Evolutionary conservation across 2,888 invertebrate genomes (phyloP).

Genomic region (Rhorus exstirpatorius): DNA sequence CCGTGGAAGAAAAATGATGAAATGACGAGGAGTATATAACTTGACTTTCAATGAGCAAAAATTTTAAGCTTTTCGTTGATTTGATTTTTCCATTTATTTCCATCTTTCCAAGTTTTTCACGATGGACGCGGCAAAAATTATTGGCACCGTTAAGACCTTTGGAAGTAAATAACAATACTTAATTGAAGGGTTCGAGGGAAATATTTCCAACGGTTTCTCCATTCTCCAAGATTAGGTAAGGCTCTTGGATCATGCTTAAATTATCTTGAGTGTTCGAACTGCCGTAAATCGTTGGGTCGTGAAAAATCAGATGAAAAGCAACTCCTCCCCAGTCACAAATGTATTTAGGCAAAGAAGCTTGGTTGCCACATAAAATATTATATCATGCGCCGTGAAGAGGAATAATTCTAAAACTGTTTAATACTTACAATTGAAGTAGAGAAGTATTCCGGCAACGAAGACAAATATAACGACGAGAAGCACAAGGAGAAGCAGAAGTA

Average conservation of each 20-base stretch:
- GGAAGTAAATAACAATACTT: too few species aligned
- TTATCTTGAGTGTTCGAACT: too few species aligned
- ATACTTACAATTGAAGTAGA: conserved; percentile 89
- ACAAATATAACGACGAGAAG: conserved; percentile 88
- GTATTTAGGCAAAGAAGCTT: not conserved
- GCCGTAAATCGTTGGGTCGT: not conserved
- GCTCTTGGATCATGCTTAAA: too few species aligned
- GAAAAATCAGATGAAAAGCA: not conserved
- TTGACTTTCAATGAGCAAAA: not conserved
- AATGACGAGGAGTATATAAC: conserved; percentile 15
- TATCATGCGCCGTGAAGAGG: not conserved
- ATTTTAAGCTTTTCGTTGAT: not conserved
- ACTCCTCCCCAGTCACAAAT: not conserved
- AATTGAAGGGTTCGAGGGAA: too few species aligned
- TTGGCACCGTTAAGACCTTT: too few species aligned
- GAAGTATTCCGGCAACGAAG: conserved; percentile 88
- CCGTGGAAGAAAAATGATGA: not conserved
- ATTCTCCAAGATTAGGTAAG: too few species aligned
- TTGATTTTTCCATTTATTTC: not conserved
- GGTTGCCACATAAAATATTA: not conserved
- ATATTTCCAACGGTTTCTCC: too few species aligned
- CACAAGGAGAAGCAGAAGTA: conserved; percentile 87
- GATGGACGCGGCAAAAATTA: too few species aligned
- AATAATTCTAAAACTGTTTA: not conserved
- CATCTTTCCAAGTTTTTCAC: too few species aligned